Evolutionary conservation across 2,113 vertebrate genomes (phyloP).

Genomic region (Polypterus senegalus): DNA sequence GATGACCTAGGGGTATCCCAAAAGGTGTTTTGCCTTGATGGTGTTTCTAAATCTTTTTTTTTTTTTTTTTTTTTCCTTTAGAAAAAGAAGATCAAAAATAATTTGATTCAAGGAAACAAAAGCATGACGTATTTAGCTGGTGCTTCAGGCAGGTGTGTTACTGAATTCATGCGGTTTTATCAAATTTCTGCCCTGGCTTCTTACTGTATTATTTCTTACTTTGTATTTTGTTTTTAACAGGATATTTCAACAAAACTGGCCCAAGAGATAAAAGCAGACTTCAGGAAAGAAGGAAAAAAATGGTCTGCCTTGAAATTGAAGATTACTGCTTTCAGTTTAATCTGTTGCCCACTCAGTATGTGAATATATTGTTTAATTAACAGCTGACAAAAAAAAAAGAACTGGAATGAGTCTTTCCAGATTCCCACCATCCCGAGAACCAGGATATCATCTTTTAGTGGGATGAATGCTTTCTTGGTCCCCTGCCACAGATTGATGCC

Average conservation of each 20-base stretch:
- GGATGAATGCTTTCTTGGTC: too few species aligned
- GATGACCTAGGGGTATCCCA: too few species aligned
- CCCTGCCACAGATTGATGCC: too few species aligned
- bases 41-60: background rate
- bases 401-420: too few species aligned
- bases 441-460: too few species aligned
- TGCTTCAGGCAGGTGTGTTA: slow-evolving; percentile 65
- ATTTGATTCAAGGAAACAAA: slow-evolving; percentile 48
- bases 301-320: too few species aligned
- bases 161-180: background rate
- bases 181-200: background rate
- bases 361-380: too few species aligned
- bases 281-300: too few species aligned
- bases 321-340: background rate
- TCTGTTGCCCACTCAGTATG: too few species aligned
- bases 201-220: background rate
- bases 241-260: slow-evolving; percentile 76
- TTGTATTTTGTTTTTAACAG: slow-evolving; percentile 38
- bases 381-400: too few species aligned
- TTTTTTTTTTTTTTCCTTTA: slow-evolving; percentile 32
- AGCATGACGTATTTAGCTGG: slow-evolving; percentile 76
- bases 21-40: too few species aligned
- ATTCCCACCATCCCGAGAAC: too few species aligned
- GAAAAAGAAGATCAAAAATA: slow-evolving; percentile 61
- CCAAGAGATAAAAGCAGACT: slow-evolving; percentile 65